phyloP scores from a whole-genome alignment of 2,888 invertebrate genomes.

The Prostheceraeus crozeri region DNA sequence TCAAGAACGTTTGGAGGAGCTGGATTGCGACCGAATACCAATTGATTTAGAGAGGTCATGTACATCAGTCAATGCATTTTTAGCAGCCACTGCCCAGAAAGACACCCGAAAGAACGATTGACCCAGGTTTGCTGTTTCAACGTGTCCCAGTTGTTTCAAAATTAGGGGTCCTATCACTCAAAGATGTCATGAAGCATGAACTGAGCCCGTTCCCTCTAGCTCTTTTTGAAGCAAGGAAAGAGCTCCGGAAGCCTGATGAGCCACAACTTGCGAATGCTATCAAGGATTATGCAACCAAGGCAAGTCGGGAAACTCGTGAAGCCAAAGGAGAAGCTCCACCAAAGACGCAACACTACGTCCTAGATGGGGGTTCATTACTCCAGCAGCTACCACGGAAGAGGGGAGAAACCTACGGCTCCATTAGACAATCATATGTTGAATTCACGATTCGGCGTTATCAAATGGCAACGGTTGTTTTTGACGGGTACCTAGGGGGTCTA shows the following conservation, averaged over 20 bases:
- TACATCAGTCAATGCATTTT: no score
- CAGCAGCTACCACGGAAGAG: slow-evolving; percentile 4
- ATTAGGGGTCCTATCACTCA: not conserved
- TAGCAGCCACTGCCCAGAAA: no score
- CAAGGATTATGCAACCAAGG: not conserved
- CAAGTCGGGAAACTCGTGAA: not conserved
- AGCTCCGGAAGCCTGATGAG: not conserved
- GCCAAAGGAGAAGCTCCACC: not conserved
- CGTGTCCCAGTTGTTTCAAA: not conserved
- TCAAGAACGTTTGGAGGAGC: no score
- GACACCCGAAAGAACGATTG: no score
- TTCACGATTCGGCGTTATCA: slow-evolving; percentile 33
- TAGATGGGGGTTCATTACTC: slow-evolving; percentile 12
- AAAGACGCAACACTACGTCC: not conserved
- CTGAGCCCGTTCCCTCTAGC: not conserved
- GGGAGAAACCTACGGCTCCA: slow-evolving; percentile 10
- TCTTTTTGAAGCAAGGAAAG: not conserved
- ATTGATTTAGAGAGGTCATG: no score
- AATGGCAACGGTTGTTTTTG: slow-evolving; percentile 37
- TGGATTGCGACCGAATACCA: no score
- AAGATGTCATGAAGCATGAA: slow-evolving; percentile 14
- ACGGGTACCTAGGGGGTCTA: slow-evolving; percentile 34
- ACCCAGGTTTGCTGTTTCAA: slow-evolving; percentile 1
- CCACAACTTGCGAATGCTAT: slow-evolving; percentile 5
- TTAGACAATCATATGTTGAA: slow-evolving; percentile 6